Evolutionary conservation across 2,797 vertebrate species (phyloP), one percentile per base, ranked within the genome.

Genomic region (Graptemys geographica): DNA sequence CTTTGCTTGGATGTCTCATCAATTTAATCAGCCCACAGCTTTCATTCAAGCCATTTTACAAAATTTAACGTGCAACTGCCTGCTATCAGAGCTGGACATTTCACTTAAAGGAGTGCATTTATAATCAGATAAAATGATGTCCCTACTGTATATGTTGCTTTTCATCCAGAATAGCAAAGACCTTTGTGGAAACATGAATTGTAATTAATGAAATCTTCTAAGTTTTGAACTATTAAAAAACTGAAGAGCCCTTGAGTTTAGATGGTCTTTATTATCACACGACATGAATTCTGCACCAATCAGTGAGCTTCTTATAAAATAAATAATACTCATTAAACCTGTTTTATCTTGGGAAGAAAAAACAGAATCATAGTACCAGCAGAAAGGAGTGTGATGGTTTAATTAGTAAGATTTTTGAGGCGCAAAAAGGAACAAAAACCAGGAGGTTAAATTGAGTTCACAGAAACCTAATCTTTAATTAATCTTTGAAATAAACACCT

Each of bases 371-470:
- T 0, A 86, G 44, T 0, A 59, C 62, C 9, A n/a, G 85, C 37
- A 87, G 78, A 88, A 93, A 81, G 3, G 23, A 86, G 52, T 72
- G 10, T 72, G 21, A 23, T 25, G 21, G 65, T 56, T 94, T 83
- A 79, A n/a, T 74, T 56, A 65, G 1, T 53, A n/a, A 85, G 52
- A 41, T 6, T 5, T 47, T 83, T 78, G 28, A 83, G 2, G 1
- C 59, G 51, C 21, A 79, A 84, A 95, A 93, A 94, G 83, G 37
- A 95, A 86, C 3, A 92, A 82, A 94, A 96, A 90, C 16, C 57
- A 84, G 25, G 74, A 78, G 95, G 93, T 96, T 96, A 96, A 94
- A 96, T 5, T 84, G 90, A 96, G 96, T 97, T 97, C 96, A 97
- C 59, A 76, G 69, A 56, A 95, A 91, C 19, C 52, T 96, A 95